A percentile compares a stretch with the other conserved stretches of the same genome.
Conservation (phyloP, 2,888 invertebrate species). For the Thumatha senex region DNA sequence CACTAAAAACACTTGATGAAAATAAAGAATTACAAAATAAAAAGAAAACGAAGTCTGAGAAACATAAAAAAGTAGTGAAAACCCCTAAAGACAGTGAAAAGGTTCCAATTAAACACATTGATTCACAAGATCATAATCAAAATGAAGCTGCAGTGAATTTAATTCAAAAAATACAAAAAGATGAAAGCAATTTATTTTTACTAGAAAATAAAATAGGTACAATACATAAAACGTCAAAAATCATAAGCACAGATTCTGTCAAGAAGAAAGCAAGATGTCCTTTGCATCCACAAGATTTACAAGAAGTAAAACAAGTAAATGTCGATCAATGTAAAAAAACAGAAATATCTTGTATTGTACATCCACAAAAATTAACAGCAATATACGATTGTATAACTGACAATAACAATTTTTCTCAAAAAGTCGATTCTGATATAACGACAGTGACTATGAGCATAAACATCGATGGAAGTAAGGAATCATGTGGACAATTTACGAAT, state of each 20-base stretch:
- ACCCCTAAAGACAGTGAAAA: constrained; percentile 4
- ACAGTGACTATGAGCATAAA: neutral
- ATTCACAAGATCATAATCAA: constrained; percentile 16
- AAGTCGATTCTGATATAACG: neutral
- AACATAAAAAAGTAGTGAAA: constrained; percentile 18
- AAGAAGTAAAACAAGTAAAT: neutral
- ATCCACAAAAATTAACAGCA: neutral
- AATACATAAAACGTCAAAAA: neutral
- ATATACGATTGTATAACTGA: neutral
- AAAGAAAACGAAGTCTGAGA: constrained; percentile 36
- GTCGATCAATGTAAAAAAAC: neutral
- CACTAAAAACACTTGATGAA: constrained; percentile 22
- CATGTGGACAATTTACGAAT: neutral
- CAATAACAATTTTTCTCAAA: neutral
- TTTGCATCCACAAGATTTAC: neutral
- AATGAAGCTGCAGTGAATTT: neutral
- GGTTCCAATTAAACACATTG: constrained; percentile 4
- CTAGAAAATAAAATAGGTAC: neutral
- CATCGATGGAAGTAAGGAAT: neutral
- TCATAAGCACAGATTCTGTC: neutral
- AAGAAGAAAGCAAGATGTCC: neutral
- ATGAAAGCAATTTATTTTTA: neutral
- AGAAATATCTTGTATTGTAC: neutral
- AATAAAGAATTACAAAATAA: constrained; percentile 18
- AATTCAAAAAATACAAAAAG: constrained; percentile 1